Evolutionary conservation across 2,888 invertebrate species (phyloP).

Genomic region (Molanna angustata): DNA sequence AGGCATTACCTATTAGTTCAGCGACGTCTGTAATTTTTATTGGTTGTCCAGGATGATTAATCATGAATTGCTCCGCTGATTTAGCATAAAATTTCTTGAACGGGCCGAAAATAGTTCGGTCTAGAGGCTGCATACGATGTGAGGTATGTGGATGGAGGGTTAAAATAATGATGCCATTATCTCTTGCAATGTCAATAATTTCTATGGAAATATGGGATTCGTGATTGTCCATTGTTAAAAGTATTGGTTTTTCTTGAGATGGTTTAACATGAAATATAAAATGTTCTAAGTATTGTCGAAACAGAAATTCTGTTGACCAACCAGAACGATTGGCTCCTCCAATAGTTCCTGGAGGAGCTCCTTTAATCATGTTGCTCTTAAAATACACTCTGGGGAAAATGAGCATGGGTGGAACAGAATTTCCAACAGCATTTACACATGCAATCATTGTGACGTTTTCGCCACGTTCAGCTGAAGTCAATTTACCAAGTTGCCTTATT

Average conservation of each 20-base stretch:
- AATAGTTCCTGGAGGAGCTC: not conserved
- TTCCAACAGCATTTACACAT: not conserved
- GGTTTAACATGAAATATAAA: not conserved
- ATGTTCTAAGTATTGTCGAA: not conserved
- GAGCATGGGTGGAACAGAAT: not conserved
- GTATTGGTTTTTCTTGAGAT: not conserved
- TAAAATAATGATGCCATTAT: not conserved
- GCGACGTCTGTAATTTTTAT: not conserved
- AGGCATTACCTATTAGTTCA: not conserved
- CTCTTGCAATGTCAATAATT: not conserved
- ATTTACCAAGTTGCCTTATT: not conserved
- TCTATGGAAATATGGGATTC: conserved; percentile 3
- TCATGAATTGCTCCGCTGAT: not conserved
- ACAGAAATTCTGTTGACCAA: conserved; percentile 2
- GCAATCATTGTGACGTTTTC: conserved; percentile 1
- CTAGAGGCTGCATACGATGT: conserved; percentile 3
- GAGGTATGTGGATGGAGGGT: conserved; percentile 8
- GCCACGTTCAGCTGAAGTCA: not conserved
- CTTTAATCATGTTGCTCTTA: not conserved
- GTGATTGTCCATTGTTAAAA: conserved; percentile 2
- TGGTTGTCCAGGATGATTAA: not conserved
- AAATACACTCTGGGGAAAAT: not conserved
- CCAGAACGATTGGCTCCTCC: not conserved
- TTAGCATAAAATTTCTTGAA: not conserved
- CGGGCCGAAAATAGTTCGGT: conserved; percentile 1